Percentiles rank a stretch among this genome's conserved stretches.
These are phyloP conservation scores for Dolichallabes microphthalmus DNA, from an alignment of 2,113 vertebrate genomes.

Conservation along the genomic window DNA sequence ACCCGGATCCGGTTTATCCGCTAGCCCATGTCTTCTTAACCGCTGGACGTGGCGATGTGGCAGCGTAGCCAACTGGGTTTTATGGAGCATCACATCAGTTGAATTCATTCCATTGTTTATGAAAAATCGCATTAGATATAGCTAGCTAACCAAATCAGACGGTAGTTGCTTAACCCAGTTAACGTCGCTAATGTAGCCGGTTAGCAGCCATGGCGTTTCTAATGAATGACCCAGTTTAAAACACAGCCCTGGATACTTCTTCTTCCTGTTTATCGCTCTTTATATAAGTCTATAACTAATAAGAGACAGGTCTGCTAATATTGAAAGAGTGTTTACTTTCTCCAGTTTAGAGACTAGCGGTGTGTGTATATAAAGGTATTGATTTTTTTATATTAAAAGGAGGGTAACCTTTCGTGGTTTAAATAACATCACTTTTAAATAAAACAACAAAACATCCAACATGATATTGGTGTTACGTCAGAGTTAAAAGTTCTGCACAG, in stretches of 20 bases:
- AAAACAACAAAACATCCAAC: neutral
- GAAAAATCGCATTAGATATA: neutral
- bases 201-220: neutral
- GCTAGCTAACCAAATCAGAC: neutral
- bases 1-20: neutral
- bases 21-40: neutral
- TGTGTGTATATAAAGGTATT: neutral
- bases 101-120: neutral
- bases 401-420: neutral
- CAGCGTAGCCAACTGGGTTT: neutral
- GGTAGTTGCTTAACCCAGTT: neutral
- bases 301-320: neutral
- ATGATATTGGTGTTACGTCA: neutral
- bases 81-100: neutral
- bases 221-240: neutral
- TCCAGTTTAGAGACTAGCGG: neutral
- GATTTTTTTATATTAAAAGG: no score
- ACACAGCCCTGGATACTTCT: no score
- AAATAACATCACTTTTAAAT: neutral
- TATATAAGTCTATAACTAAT: no score
- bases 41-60: neutral
- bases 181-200: neutral
- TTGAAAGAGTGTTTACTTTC: neutral
- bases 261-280: neutral
- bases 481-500: constrained; percentile 11